These are phyloP conservation scores for Acrobasis suavella DNA, from an alignment of 2,888 invertebrate genomes.

Conservation along the genomic window DNA sequence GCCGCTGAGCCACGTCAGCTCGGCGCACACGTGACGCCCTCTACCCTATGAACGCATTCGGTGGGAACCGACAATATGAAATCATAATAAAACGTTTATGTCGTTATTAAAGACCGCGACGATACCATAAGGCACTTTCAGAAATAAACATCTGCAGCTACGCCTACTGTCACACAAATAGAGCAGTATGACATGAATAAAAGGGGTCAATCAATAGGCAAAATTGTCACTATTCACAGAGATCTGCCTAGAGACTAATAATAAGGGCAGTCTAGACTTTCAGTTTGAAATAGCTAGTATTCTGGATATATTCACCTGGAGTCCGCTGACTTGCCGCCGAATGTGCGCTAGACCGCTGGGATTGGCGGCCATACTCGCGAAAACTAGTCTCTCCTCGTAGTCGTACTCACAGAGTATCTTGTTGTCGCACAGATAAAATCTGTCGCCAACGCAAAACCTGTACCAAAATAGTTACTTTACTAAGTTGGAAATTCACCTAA, in stretches of 20 bases:
- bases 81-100: conserved; percentile 13
- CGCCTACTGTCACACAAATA: conserved; percentile 28
- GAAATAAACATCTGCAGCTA: conserved; percentile 32
- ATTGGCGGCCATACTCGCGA: conserved; percentile 93
- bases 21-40: conserved; percentile 22
- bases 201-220: conserved; percentile 49
- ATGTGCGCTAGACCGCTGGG: conserved; percentile 93
- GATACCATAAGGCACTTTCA: conserved; percentile 23
- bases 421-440: conserved; percentile 96
- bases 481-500: conserved; percentile 7
- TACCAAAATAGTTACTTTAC: conserved; percentile 34
- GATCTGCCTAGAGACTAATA: conserved; percentile 23
- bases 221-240: conserved; percentile 31
- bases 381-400: conserved; percentile 95
- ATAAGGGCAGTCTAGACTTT: conserved; percentile 29
- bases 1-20: conserved; percentile 59
- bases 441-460: conserved; percentile 97
- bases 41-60: conserved; percentile 4
- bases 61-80: conserved; percentile 33
- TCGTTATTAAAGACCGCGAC: conserved; percentile 26
- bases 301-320: conserved; percentile 71
- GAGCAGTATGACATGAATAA: conserved; percentile 33
- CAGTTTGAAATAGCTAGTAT: conserved; percentile 15
- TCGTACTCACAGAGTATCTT: conserved; percentile 97
- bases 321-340: conserved; percentile 90